Evolutionary conservation across 35 echinoderm and acorn worm genomes (phyloP), one percentile per base, ranked within the genome.

Genomic region (Eucidaris tribuloides): DNA sequence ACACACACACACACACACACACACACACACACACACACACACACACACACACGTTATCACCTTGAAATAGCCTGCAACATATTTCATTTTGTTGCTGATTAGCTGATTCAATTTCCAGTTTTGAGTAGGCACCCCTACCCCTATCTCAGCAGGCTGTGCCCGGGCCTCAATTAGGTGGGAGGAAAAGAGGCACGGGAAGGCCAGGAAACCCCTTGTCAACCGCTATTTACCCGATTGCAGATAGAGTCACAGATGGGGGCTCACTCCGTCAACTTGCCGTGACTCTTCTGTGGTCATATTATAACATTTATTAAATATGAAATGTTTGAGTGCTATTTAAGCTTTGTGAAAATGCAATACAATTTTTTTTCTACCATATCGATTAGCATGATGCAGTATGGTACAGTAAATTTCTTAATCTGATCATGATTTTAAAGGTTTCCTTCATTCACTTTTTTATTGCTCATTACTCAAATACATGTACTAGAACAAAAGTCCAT

Each of bases 51-150:
- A n/a, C n/a, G n/a, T n/a, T n/a, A n/a, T n/a, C n/a, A n/a, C n/a
- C n/a, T n/a, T n/a, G n/a, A n/a, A n/a, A n/a, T n/a, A n/a, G n/a
- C n/a, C n/a, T n/a, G n/a, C n/a, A n/a, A n/a, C n/a, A n/a, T n/a
- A n/a, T n/a, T n/a, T n/a, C n/a, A n/a, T n/a, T 64, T 29, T 64
- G 25, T 64, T 34, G 30, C 37, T 64, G 61, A 27, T 34, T 31
- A 32, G 22, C 24, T 74, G 68, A 74, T 74, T 74, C 68, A 74
- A 74, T 74, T 74, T 74, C 68, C 68, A 11, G 14, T 52, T n/a
- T n/a, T 11, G 44, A 74, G 11, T 35, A 36, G 18, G 37, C 68
- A 43, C 68, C 68, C 68, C n/a, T 23, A 38, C 11, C 25, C 35
- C 35, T 74, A 36, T 74, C 28, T 33, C 24, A 40, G 44, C 68